phyloP scores from a whole-genome alignment of 1,140 invertebrate species.

The Drosophila rufa region DNA sequence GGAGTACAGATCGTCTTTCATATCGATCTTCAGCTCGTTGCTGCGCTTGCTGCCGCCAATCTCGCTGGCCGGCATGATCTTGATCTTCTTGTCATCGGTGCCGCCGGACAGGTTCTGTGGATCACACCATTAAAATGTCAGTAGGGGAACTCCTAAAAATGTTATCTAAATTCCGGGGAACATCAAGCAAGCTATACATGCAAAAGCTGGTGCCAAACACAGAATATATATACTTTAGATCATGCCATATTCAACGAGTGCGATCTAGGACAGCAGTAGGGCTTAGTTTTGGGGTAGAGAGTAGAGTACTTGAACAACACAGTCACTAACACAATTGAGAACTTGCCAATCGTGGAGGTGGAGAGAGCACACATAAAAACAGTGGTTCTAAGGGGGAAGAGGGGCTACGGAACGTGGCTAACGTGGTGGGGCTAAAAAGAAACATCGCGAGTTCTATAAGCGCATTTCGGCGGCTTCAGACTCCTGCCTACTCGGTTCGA shows the following conservation, averaged over 20 bases:
- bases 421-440: constrained; percentile 68
- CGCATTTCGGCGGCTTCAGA: constrained; percentile 28
- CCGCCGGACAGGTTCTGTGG: constrained; percentile 73
- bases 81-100: constrained; percentile 81
- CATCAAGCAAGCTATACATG: constrained; percentile 39
- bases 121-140: background rate
- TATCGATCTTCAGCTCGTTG: constrained; percentile 87
- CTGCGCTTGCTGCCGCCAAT: constrained; percentile 85
- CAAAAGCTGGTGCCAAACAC: constrained; percentile 33
- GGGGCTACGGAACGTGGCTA: constrained; percentile 66
- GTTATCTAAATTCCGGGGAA: background rate
- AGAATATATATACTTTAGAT: background rate
- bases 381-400: constrained; percentile 56
- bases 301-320: constrained; percentile 45
- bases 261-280: constrained; percentile 27
- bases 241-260: constrained; percentile 34
- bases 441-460: constrained; percentile 61
- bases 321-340: constrained; percentile 73
- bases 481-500: background rate
- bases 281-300: constrained; percentile 11
- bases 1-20: constrained; percentile 90
- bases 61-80: constrained; percentile 78
- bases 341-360: constrained; percentile 74
- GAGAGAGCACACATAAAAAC: constrained; percentile 61
- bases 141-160: no score